Evolutionary conservation across 2,888 invertebrate species (phyloP), one percentile per base, ranked within the genome.

Genomic region (Oscheius sp.): DNA sequence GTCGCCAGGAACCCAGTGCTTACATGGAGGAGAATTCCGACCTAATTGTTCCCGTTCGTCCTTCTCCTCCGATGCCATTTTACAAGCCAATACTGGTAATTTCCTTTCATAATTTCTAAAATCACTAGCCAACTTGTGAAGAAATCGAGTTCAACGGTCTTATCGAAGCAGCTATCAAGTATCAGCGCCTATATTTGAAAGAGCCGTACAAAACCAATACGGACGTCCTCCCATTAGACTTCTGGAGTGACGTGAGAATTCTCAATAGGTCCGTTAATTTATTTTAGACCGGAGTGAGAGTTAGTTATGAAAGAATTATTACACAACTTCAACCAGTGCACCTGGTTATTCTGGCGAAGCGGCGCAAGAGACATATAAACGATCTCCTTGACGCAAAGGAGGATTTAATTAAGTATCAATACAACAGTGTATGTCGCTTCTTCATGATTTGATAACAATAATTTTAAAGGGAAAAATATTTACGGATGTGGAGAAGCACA

Each of bases 131-230:
- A n/a, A n/a, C n/a, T n/a, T n/a, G n/a, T n/a, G n/a, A n/a, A n/a
- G n/a, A n/a, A n/a, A n/a, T n/a, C n/a, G n/a, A n/a, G n/a, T n/a
- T n/a, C n/a, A n/a, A n/a, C n/a, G n/a, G n/a, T n/a, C n/a, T 36
- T 20, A 24, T 47, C 12, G 20, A 24, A 5, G 6, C 6, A 12
- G 47, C 24, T 22, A 17, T 47, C 24, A 17, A 24, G 24, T 24
- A 47, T n/a, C 4, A 47, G 22, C n/a, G 17, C 3, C 4, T 3
- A 12, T 24, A 12, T 20, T 26, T 47, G 22, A 5, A 24, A 22
- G 51, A 51, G 20, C 51, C 51, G 2, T 51, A 30, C 30, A 24
- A 51, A 28, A 51, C 51, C 30, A 51, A 51, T 32, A 30, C 51
- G n/a, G 51, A 51, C 20, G n/a, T 51, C 20, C 51, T 51, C 2